Evolutionary conservation across 2,888 invertebrate genomes (phyloP).

Genomic region (Perithous albicinctus): DNA sequence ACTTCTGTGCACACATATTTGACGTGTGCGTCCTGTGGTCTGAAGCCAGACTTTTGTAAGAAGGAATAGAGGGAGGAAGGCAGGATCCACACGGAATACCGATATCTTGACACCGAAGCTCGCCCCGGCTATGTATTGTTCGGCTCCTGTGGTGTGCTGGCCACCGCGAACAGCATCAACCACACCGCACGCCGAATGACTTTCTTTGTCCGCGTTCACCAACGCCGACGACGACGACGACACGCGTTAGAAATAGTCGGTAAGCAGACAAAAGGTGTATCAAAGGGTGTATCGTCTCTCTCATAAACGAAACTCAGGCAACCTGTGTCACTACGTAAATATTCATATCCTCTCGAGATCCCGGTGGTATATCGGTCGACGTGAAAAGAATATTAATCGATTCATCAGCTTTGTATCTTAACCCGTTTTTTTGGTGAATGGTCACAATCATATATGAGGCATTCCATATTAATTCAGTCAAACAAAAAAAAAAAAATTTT

Average conservation of each 20-base stretch:
- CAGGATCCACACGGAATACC: slow-evolving; percentile 61
- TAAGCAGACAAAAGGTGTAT: slow-evolving; percentile 63
- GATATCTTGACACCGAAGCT: slow-evolving; percentile 52
- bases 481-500: too few relatives aligned
- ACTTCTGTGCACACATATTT: slow-evolving; percentile 63
- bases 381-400: slow-evolving; percentile 59
- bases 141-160: slow-evolving; percentile 47
- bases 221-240: slow-evolving; percentile 11
- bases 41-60: not conserved
- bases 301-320: slow-evolving; percentile 55
- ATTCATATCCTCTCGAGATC: slow-evolving; percentile 58
- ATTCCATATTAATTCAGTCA: too few relatives aligned
- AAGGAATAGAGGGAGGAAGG: slow-evolving; percentile 51
- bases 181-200: slow-evolving; percentile 57
- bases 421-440: not conserved
- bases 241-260: slow-evolving; percentile 52
- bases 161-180: slow-evolving; percentile 38
- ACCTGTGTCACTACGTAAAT: slow-evolving; percentile 60
- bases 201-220: slow-evolving; percentile 54
- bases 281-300: slow-evolving; percentile 54
- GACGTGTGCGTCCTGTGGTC: slow-evolving; percentile 60
- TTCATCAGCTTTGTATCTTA: not conserved
- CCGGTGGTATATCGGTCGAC: slow-evolving; percentile 61
- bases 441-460: not conserved
- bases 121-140: slow-evolving; percentile 58